Base-by-base conservation (phyloP, 2,888 invertebrate species). In the Stomorhina lunata region DNA sequence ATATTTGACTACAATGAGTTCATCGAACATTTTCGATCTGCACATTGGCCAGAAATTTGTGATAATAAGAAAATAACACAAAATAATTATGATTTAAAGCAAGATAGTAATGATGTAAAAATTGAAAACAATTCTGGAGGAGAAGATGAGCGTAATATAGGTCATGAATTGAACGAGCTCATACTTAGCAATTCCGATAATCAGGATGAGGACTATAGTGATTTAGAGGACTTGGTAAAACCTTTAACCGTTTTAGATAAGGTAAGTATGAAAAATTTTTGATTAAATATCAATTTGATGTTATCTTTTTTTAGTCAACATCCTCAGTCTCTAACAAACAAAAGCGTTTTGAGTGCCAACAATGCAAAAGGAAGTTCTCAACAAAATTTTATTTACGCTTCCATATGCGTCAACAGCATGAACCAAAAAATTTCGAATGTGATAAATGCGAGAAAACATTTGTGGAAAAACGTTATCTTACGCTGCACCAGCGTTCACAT, bases 1-100 rank as follows among this genome's bases (percentile, higher is more conserved):
- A 82, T 86, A 32, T 89, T 89, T 48, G 85, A 87, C 2, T 89
- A 87, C 57, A 82, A 81, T 2, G 89, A 89, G 29, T 89, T 89
- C 71, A 75, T 88, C 55, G 65, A 86, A 29, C 89, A 89, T 71
- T 85, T 89, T 40, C 85, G 87, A 65, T 9, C 4, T 4, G 15
- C 12, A 50, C 78, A 79, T 50, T 79, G 68, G 81, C 17, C 53
- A 17, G 55, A 72, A 34, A 37, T 68, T 25, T 61, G 37, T 27
- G 7, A 53, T 17, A 43, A 34, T 1, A 12, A 4, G 7, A 1
- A 17, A 37, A 29, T 17, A 53, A 7, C 10, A 34, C n/a, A 29
- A 45, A 22, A 4, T 4, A 50, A 25, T 25, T 15, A 12, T 5
- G 27, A 43, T 15, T 7, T 27, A 1, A 37, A 57, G 1, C n/a